A percentile compares a stretch with the other conserved stretches of the same genome.
Conservation (phyloP, 2,113 vertebrate species). For the Cyphomyrus plagiostoma region DNA sequence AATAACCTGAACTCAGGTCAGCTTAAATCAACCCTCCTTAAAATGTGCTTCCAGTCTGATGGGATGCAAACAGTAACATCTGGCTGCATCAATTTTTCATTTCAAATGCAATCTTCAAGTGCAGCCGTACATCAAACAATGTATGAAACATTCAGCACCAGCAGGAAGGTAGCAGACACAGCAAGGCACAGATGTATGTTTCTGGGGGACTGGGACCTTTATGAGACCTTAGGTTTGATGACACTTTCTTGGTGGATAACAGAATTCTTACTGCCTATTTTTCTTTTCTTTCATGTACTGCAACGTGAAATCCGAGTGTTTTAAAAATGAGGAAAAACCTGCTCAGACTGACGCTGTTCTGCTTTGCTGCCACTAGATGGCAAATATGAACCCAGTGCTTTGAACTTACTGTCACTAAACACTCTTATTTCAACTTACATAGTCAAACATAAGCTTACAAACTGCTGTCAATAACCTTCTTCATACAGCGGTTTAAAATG, state of each 20-base stretch:
- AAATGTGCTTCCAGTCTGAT: constrained; percentile 34
- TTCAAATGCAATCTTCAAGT: constrained; percentile 39
- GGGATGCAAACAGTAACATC: constrained; percentile 53
- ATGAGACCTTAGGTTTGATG: not conserved
- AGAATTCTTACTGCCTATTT: not conserved
- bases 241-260: not conserved
- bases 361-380: constrained; percentile 9
- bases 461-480: not conserved
- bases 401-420: not conserved
- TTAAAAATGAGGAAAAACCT: not conserved
- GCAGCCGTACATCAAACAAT: constrained; percentile 39
- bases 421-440: not conserved
- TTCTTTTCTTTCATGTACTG: not conserved
- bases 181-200: not conserved
- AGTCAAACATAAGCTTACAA: not conserved
- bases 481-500: not conserved
- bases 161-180: constrained; percentile 24
- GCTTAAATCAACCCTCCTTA: constrained; percentile 35
- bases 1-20: constrained; percentile 21
- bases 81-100: constrained; percentile 57
- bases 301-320: not conserved
- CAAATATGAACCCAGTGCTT: not conserved
- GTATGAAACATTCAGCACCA: constrained; percentile 57
- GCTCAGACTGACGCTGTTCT: not conserved
- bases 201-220: not conserved